Conservation (phyloP, 2,113 vertebrate species). For the Sorex fumeus region DNA sequence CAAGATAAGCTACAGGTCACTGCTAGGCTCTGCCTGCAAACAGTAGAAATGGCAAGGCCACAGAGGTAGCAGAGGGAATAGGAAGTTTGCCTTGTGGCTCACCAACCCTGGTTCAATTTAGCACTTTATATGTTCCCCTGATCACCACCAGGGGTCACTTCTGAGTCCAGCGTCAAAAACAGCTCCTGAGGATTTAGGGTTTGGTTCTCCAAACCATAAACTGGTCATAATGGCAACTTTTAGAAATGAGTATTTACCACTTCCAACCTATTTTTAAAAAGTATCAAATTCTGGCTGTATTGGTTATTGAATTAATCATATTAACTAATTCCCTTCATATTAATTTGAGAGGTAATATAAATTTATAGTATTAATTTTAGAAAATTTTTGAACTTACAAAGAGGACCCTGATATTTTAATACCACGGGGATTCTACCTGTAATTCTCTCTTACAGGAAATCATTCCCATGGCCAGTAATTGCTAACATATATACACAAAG, state of each 20-base stretch:
- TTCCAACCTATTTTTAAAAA: neutral
- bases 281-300: neutral
- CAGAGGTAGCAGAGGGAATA: no score
- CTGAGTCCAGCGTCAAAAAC: no score
- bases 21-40: no score
- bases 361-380: neutral
- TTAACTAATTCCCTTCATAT: neutral
- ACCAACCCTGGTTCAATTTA: no score
- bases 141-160: no score
- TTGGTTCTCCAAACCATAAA: no score
- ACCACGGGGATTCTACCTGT: neutral
- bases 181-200: no score
- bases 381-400: neutral
- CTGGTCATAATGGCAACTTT: neutral
- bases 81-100: no score
- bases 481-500: neutral
- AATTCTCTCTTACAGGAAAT: neutral
- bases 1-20: no score
- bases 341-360: neutral
- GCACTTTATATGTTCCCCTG: no score
- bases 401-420: neutral
- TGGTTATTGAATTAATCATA: neutral
- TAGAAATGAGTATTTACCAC: neutral
- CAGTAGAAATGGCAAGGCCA: no score
- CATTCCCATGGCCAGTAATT: neutral